Evolutionary conservation across 2,797 vertebrate species (phyloP).

Genomic region (Myotis planiceps): DNA sequence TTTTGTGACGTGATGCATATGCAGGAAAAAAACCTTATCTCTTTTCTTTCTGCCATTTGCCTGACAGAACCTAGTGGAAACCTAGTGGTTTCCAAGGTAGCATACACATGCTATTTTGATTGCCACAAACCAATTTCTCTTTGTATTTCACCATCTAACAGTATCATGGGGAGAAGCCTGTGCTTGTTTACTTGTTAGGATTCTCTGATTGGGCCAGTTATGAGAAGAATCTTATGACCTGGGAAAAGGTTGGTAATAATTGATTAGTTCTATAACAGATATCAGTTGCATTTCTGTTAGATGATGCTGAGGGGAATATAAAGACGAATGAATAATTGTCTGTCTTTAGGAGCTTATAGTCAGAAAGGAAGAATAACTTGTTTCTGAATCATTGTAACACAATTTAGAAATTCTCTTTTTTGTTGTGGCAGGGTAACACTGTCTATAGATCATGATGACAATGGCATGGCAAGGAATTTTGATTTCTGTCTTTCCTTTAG

Average conservation of each 20-base stretch:
- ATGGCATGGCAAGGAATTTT: neutral
- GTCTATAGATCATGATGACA: neutral
- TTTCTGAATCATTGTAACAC: neutral
- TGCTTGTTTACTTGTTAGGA: conserved; percentile 48
- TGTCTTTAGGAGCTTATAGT: conserved; percentile 56
- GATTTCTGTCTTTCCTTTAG: conserved; percentile 45
- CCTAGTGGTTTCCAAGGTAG: conserved; percentile 20
- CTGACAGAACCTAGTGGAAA: neutral
- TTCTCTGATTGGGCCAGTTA: neutral
- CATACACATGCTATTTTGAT: neutral
- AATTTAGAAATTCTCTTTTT: neutral
- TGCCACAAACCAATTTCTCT: conserved; percentile 10
- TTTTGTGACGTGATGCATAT: conserved; percentile 14
- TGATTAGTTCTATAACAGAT: conserved; percentile 47
- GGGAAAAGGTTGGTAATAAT: neutral
- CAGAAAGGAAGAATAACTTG: conserved; percentile 48
- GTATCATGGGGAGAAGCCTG: neutral
- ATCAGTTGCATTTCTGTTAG: neutral
- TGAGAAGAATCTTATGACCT: conserved; percentile 29
- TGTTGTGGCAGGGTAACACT: neutral
- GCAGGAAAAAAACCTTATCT: neutral
- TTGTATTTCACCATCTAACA: conserved; percentile 23
- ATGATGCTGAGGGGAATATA: neutral
- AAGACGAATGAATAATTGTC: neutral
- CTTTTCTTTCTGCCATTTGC: conserved; percentile 36